Evolutionary conservation across 2,797 vertebrate genomes (phyloP).

Genomic region (Peromyscus melanophrys): DNA sequence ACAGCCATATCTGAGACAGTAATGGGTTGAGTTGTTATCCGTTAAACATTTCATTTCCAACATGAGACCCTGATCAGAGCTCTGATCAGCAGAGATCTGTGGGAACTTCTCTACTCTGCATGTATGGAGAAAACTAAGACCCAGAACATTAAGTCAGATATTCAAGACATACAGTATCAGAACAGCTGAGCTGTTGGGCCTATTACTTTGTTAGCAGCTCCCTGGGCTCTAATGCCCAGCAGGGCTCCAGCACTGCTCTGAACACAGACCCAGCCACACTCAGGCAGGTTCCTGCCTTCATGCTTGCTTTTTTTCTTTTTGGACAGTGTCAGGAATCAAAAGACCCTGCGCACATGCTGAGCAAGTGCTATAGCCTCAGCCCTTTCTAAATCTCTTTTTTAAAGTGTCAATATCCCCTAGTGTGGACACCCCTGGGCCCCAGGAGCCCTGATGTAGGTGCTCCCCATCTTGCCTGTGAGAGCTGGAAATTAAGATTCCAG

Average conservation of each 20-base stretch:
- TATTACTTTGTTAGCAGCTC: not conserved
- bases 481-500: not conserved
- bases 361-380: too few relatives aligned
- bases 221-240: not conserved
- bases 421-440: not conserved
- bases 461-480: accelerated
- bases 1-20: not conserved
- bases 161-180: not conserved
- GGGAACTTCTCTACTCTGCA: not conserved
- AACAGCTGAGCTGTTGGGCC: not conserved
- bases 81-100: accelerated
- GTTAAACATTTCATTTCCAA: not conserved
- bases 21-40: not conserved
- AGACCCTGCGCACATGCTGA: too few relatives aligned
- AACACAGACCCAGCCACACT: not conserved
- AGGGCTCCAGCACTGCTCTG: not conserved
- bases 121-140: not conserved
- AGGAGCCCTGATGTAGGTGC: not conserved
- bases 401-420: not conserved
- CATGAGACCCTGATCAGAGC: not conserved
- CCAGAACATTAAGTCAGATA: not conserved
- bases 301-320: not conserved
- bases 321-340: not conserved
- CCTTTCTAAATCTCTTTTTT: not conserved
- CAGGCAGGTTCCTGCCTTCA: not conserved